Evolutionary conservation across 2,888 invertebrate genomes (phyloP).

Genomic region (Standfussiana lucernea): DNA sequence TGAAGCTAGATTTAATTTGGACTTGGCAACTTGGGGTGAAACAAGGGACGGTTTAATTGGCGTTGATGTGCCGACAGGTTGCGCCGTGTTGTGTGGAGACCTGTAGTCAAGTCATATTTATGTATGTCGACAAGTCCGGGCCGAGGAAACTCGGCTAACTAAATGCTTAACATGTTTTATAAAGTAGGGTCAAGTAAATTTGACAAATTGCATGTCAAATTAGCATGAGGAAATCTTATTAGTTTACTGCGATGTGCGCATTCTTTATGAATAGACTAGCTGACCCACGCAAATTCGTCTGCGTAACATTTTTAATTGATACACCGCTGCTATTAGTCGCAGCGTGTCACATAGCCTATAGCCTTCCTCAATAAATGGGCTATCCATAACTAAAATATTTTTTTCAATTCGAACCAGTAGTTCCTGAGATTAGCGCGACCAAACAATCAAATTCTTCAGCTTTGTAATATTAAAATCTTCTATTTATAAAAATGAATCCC

Average conservation of each 20-base stretch:
- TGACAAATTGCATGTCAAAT: constrained; percentile 10
- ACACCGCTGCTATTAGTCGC: too few relatives aligned
- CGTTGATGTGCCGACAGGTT: constrained; percentile 67
- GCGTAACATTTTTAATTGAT: too few relatives aligned
- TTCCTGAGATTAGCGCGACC: too few relatives aligned
- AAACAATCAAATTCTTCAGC: too few relatives aligned
- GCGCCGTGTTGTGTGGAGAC: constrained; percentile 55
- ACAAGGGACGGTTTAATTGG: constrained; percentile 64
- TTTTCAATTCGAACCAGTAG: too few relatives aligned
- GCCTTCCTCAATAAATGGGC: too few relatives aligned
- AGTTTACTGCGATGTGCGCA: background rate
- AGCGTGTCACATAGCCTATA: too few relatives aligned
- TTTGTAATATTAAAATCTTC: too few relatives aligned
- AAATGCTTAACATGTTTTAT: constrained; percentile 35
- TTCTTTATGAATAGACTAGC: background rate
- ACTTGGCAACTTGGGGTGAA: constrained; percentile 64
- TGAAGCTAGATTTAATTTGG: constrained; percentile 74
- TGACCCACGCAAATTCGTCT: too few relatives aligned
- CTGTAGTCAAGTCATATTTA: constrained; percentile 52
- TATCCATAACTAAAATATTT: too few relatives aligned
- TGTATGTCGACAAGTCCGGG: constrained; percentile 33
- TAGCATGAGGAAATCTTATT: background rate
- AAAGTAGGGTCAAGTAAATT: background rate
- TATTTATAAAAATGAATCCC: too few relatives aligned
- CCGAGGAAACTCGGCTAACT: constrained; percentile 31